Conservation (phyloP, 2,888 invertebrate species). For the Labia minor region DNA sequence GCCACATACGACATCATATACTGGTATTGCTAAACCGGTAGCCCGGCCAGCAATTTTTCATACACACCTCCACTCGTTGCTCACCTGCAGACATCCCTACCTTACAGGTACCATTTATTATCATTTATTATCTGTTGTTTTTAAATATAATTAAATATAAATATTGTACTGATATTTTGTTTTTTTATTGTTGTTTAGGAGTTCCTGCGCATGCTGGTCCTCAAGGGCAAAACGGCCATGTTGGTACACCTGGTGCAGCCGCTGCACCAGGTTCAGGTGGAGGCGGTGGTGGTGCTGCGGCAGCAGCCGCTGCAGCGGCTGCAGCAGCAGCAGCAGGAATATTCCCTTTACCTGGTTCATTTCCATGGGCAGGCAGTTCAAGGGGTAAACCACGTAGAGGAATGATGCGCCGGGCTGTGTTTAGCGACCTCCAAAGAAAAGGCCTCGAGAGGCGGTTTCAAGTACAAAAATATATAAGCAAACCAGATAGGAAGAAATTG, state of each 20-base stretch:
- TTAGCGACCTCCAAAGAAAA: conserved; percentile 90
- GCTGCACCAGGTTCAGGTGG: conserved; percentile 23
- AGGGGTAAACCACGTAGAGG: conserved; percentile 88
- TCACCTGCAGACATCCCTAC: conserved; percentile 79
- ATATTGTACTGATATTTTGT: background rate
- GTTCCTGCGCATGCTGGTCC: conserved; percentile 4
- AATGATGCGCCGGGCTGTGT: conserved; percentile 95
- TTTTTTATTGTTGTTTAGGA: conserved; percentile 14
- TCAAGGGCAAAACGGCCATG: conserved; percentile 3
- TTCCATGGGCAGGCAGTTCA: conserved; percentile 86
- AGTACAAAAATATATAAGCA: conserved; percentile 96
- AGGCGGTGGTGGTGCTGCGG: conserved; percentile 20
- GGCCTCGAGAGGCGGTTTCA: conserved; percentile 93
- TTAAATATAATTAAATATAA: background rate
- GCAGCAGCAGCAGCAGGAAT: conserved; percentile 30
- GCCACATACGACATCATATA: background rate
- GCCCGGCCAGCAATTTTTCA: conserved; percentile 58
- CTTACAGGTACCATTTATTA: conserved; percentile 54
- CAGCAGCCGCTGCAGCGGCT: conserved; percentile 30
- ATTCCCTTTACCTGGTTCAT: conserved; percentile 43
- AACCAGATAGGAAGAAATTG: conserved; percentile 93
- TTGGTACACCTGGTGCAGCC: conserved; percentile 25
- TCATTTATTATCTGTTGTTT: background rate
- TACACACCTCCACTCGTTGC: conserved; percentile 67
- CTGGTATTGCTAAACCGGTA: conserved; percentile 68